Base-by-base conservation (phyloP, 2,888 invertebrate genomes). In the Stenurella melanura region DNA sequence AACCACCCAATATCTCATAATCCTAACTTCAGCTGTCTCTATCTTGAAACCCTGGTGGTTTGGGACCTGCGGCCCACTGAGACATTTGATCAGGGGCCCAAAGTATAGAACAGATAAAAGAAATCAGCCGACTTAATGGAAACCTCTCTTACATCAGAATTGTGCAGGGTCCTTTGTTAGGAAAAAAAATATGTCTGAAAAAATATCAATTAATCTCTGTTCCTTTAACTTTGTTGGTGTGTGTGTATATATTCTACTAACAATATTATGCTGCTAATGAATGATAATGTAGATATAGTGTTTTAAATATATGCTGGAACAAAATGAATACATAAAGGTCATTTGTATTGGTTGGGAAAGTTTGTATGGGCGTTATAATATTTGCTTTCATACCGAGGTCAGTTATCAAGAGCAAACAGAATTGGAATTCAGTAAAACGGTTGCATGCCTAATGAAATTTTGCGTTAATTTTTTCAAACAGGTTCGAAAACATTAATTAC, bases 221-320 rank as follows among this genome's bases (percentile, higher is more conserved):
- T n/a, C n/a, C n/a, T n/a, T n/a, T n/a, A n/a, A n/a, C n/a, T n/a
- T n/a, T n/a, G n/a, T n/a, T n/a, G n/a, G n/a, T n/a, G n/a, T n/a
- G n/a, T n/a, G n/a, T n/a, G n/a, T n/a, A n/a, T n/a, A 68, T 57
- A 69, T n/a, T 34, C 38, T 15, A 38, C 30, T 9, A 38, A 15
- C 30, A n/a, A 19, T 19, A 64, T 64, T 19, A 42, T 42, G 64
- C 42, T 42, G 42, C 42, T 64, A 64, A 64, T 64, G 64, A 64
- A 42, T 18, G 64, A 42, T 64, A 64, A 64, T 64, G 11, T n/a
- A 18, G 42, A 18, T 17, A 5, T 64, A 19, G 2, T 38, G 21
- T 19, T 42, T 42, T 64, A 19, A 19, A 42, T 64, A 61, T 61
- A 10, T 5, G 19, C 15, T 42, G 21, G 50, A 50, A n/a, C 50